phyloP scores from a whole-genome alignment of 2,113 vertebrate genomes.

The Tychaedon coryphoeus region DNA sequence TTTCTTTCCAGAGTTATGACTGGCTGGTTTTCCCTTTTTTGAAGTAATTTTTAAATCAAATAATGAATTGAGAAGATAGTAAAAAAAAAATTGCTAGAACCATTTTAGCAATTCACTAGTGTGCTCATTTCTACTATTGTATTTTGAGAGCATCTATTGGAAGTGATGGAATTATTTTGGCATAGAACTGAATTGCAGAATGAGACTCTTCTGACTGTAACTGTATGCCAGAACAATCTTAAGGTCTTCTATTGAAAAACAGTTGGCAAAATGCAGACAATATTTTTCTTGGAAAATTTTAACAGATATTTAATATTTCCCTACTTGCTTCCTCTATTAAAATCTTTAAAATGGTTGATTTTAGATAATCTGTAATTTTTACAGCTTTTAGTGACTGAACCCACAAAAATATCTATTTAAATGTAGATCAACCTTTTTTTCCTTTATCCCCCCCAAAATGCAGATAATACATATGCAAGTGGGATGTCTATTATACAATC shows the following conservation, averaged over 20 bases:
- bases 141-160: neutral
- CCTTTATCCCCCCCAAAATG: accelerated
- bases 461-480: neutral
- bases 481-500: neutral
- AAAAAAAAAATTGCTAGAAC: neutral
- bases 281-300: neutral
- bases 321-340: neutral
- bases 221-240: neutral
- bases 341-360: neutral
- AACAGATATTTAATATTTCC: neutral
- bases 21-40: neutral
- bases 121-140: neutral
- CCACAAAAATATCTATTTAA: neutral
- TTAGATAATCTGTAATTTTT: neutral
- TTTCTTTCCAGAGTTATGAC: neutral
- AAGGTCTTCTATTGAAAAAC: neutral
- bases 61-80: neutral
- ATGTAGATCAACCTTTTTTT: neutral
- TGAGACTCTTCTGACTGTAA: neutral
- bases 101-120: neutral
- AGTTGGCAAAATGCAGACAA: neutral
- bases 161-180: neutral
- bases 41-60: neutral
- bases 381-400: neutral
- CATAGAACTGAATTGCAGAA: neutral